Evolutionary conservation across 2,888 invertebrate genomes (phyloP).

Genomic region (Mythimna lalbum): DNA sequence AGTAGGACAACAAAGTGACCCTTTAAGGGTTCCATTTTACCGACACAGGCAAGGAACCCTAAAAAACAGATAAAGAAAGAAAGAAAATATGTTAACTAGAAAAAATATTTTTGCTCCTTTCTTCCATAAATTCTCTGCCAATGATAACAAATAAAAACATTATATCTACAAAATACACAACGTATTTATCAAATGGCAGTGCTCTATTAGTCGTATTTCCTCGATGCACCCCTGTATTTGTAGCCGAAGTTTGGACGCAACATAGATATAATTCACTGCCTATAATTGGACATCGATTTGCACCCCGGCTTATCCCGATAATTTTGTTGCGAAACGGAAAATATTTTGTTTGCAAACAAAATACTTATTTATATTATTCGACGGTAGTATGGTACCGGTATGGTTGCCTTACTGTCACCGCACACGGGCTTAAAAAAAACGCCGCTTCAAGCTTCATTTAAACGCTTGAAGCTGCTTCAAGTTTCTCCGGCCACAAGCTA

Average conservation of each 20-base stretch:
- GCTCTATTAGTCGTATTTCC: constrained; percentile 7
- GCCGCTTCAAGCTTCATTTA: too few relatives aligned
- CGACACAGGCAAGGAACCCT: too few relatives aligned
- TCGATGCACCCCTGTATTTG: constrained; percentile 22
- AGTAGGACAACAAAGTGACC: too few relatives aligned
- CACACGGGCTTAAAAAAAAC: too few relatives aligned
- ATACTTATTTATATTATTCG: constrained; percentile 7
- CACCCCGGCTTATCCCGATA: constrained; percentile 47
- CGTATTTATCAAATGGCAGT: constrained; percentile 24
- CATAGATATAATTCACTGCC: constrained; percentile 42
- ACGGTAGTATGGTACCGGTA: too few relatives aligned
- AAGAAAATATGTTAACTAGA: too few relatives aligned
- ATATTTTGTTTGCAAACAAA: constrained; percentile 51
- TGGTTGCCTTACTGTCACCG: too few relatives aligned
- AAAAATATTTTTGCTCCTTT: too few relatives aligned
- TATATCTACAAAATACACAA: constrained; percentile 1
- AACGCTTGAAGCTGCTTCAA: too few relatives aligned
- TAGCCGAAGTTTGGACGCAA: constrained; percentile 14
- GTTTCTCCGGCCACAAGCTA: too few relatives aligned
- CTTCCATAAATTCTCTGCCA: not conserved
- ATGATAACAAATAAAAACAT: not conserved
- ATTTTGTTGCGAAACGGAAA: constrained; percentile 43
- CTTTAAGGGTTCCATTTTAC: too few relatives aligned
- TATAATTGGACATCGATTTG: constrained; percentile 58
- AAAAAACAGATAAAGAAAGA: too few relatives aligned